Evolutionary conservation across 2,113 vertebrate genomes (phyloP).

Genomic region (Macheiramphus alcinus): DNA sequence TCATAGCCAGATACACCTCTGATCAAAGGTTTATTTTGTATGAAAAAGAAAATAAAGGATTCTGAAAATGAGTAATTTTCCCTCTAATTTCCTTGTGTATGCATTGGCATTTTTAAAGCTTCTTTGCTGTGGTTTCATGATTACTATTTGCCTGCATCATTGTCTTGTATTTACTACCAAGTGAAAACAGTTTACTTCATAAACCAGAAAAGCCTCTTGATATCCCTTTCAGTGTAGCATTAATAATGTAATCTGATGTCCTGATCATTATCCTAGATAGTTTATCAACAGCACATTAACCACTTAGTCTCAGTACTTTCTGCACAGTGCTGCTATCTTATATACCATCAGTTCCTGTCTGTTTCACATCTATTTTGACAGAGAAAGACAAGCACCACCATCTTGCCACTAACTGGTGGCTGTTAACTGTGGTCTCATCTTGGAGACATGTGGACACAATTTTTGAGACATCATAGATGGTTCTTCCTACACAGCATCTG

Average conservation of each 20-base stretch:
- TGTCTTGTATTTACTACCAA: conserved; percentile 42
- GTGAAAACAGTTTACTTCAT: conserved; percentile 61
- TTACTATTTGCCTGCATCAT: conserved; percentile 37
- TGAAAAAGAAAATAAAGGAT: background rate
- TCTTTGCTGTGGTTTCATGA: conserved; percentile 34
- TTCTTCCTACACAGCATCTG: background rate
- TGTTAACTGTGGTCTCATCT: background rate
- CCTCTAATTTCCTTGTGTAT: background rate
- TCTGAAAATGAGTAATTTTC: background rate
- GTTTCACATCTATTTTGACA: background rate
- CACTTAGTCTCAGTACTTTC: background rate
- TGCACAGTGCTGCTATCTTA: background rate
- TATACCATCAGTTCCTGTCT: background rate
- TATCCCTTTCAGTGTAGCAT: conserved; percentile 31
- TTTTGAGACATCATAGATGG: background rate
- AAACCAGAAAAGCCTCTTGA: conserved; percentile 58
- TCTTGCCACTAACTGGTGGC: background rate
- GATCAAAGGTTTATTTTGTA: background rate
- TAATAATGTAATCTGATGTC: conserved; percentile 51
- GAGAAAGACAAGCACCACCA: background rate
- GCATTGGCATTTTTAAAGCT: background rate
- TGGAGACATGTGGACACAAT: background rate
- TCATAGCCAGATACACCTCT: background rate
- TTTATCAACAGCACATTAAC: conserved; percentile 56
- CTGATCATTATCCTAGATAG: conserved; percentile 8